Base-by-base conservation (phyloP, 2,888 invertebrate species). In the Synergus itoensis region DNA sequence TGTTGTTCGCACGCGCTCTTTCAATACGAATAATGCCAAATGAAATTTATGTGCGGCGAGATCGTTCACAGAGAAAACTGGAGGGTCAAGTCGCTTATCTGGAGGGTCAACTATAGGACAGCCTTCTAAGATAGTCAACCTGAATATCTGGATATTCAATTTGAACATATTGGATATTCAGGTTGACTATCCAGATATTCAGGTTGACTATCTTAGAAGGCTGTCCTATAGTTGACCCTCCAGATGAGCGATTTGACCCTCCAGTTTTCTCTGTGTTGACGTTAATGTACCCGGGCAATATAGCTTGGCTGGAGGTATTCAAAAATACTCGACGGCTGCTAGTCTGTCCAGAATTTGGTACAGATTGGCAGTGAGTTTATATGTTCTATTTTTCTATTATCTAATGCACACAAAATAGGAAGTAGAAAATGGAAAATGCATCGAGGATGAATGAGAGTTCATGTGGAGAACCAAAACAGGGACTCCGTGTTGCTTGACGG, bases 401-500 rank as follows among this genome's bases (percentile, higher is more conserved):
- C 48, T 45, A 4, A 45, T 45, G 4, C 14, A 45, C 14, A 45
- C 14, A 45, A 45, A 45, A 45, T 67, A 43, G 14, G 7, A 45
- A 67, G n/a, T 28, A 28, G 12, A 48, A 69, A 69, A 69, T 69
- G 48, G 8, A 83, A 83, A 79, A 79, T 79, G 79, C 76, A 77
- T 69, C 21, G 57, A 73, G 40, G 60, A 60, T 65, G 60, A 80
- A 75, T 53, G 64, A 69, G 77, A 57, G 43, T 67, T 48, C 77
- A 41, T 63, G 77, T 45, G 76, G 76, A 62, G 76, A 69, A 28
- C 69, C 73, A 80, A 81, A 82, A 81, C 82, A 80, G 81, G 80
- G 75, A 84, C 73, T 79, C 79, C 81, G 28, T 69, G 69, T 69
- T 48, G 48, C 69, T 53, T 81, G 78, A 82, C 81, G 81, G 82